These are phyloP conservation scores for Tetraneura akinire DNA, from an alignment of 1,140 invertebrate genomes.

Conservation along the genomic window DNA sequence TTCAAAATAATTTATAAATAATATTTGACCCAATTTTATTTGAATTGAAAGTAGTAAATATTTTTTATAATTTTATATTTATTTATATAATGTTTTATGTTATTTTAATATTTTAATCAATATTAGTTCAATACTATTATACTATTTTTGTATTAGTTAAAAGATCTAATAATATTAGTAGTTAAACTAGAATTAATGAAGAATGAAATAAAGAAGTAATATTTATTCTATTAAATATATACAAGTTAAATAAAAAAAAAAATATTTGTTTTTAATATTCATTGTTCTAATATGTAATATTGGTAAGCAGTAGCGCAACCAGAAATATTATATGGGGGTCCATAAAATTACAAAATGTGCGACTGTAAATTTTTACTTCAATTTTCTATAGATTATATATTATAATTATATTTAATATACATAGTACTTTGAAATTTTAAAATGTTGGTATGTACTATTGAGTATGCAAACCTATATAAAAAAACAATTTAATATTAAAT, in stretches of 20 bases:
- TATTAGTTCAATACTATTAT: background rate
- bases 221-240: conserved; percentile 15
- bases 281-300: too few relatives aligned
- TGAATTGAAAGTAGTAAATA: background rate
- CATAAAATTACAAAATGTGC: too few relatives aligned
- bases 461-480: too few relatives aligned
- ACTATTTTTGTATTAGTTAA: background rate
- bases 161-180: background rate
- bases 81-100: background rate
- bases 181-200: conserved; percentile 6
- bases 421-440: too few relatives aligned
- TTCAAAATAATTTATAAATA: background rate
- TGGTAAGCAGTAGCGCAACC: too few relatives aligned
- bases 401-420: too few relatives aligned
- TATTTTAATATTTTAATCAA: background rate
- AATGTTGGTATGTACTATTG: too few relatives aligned
- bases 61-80: background rate
- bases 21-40: background rate
- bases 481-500: too few relatives aligned
- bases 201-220: background rate
- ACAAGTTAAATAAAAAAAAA: too few relatives aligned
- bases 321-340: too few relatives aligned
- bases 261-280: background rate
- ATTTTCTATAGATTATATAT: too few relatives aligned
- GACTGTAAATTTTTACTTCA: too few relatives aligned